A percentile compares a stretch with the other conserved stretches of the same genome.
Evolutionary conservation across 2,888 invertebrate species (phyloP).

Genomic region (Volucella bombylans): DNA sequence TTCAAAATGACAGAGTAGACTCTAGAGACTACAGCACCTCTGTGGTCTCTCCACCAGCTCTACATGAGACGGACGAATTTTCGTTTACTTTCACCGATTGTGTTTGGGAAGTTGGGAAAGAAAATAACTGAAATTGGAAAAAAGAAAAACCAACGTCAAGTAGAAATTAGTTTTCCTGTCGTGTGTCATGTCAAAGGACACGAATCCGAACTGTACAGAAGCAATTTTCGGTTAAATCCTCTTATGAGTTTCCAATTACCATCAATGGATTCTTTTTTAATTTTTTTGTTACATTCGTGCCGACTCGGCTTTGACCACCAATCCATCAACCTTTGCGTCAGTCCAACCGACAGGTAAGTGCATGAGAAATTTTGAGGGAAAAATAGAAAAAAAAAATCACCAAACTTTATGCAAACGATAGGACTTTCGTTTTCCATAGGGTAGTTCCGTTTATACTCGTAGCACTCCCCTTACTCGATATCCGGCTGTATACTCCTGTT

Average conservation of each 20-base stretch:
- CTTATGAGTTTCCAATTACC: slow-evolving; percentile 66
- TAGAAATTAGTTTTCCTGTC: slow-evolving; percentile 29
- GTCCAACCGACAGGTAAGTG: slow-evolving; percentile 35
- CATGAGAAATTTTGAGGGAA: background rate
- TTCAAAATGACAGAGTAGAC: background rate
- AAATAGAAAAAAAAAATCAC: slow-evolving; percentile 19
- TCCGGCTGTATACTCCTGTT: slow-evolving; percentile 5
- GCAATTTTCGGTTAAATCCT: slow-evolving; percentile 46
- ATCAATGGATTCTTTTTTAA: background rate
- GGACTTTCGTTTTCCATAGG: slow-evolving; percentile 17
- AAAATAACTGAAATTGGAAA: background rate
- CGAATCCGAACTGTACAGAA: slow-evolving; percentile 25
- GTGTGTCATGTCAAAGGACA: slow-evolving; percentile 50
- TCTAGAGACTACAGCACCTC: no score
- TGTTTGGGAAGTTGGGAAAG: background rate
- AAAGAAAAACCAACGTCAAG: slow-evolving; percentile 4
- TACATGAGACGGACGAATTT: background rate
- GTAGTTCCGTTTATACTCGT: background rate
- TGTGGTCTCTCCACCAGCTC: background rate
- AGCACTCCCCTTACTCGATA: slow-evolving; percentile 4
- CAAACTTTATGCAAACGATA: slow-evolving; percentile 35
- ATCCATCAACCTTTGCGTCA: slow-evolving; percentile 46
- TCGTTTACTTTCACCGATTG: slow-evolving; percentile 31
- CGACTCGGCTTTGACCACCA: slow-evolving; percentile 27
- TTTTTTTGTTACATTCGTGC: slow-evolving; percentile 18